phyloP scores from a whole-genome alignment of 2,888 invertebrate species.

The Rhagonycha fulva region DNA sequence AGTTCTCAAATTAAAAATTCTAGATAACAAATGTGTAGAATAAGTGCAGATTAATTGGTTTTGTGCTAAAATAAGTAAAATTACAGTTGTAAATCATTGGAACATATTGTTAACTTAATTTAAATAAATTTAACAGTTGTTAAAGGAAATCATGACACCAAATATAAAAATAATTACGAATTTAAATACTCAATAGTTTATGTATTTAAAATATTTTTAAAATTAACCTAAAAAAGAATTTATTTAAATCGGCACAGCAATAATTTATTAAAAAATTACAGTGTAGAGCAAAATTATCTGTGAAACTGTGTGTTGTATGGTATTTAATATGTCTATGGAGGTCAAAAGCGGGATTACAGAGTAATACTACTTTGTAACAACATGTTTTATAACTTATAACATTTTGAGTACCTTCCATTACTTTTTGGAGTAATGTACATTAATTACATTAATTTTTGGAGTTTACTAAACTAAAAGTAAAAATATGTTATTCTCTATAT shows the following conservation, averaged over 20 bases:
- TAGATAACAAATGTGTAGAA: neutral
- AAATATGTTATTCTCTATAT: too few relatives aligned
- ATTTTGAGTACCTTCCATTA: too few relatives aligned
- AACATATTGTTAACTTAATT: neutral
- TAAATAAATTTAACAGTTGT: neutral
- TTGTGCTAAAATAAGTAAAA: neutral
- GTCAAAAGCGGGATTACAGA: too few relatives aligned
- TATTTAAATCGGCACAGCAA: neutral
- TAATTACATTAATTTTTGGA: too few relatives aligned
- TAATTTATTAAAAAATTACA: neutral
- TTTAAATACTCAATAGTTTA: neutral
- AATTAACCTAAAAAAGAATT: neutral
- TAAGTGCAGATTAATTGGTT: neutral
- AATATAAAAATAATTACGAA: neutral
- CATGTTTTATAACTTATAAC: too few relatives aligned
- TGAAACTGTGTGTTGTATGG: neutral
- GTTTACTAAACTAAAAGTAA: too few relatives aligned
- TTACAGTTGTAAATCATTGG: neutral
- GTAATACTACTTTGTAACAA: too few relatives aligned
- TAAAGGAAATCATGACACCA: neutral
- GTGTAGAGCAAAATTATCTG: neutral
- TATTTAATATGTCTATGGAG: too few relatives aligned
- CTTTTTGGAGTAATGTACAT: too few relatives aligned
- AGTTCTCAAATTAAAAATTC: neutral
- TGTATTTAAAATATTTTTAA: neutral